Evolutionary conservation across 1,140 invertebrate genomes (phyloP), one percentile per base, ranked within the genome.

Genomic region (Drosophila ficusphila): DNA sequence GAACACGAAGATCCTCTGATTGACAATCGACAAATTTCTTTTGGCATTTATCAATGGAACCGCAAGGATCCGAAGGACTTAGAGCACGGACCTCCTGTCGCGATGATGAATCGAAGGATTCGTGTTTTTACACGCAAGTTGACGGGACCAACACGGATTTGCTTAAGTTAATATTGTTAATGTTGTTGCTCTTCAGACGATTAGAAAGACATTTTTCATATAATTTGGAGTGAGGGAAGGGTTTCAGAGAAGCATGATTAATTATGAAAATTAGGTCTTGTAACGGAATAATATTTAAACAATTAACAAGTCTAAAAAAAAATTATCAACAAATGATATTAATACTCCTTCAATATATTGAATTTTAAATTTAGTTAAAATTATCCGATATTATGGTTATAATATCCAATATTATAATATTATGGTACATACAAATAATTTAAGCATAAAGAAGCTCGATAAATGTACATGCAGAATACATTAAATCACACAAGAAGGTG

Each of bases 11-110:
- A 65, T 54, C 73, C 69, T 42, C 36, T 71, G 82, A 86, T 89
- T 86, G 82, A 86, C 82, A 86, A 75, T 77, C 48, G 75, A 86
- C 82, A 88, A 86, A 86, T 86, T 88, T 88, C 73, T 81, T 52
- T 51, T 73, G 56, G 74, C 73, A 88, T 86, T 86, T 82, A 88
- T 86, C 82, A 86, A 86, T 88, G 77, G 67, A 60, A 85, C 39
- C 68, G 21, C 64, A 19, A 68, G 38, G 44, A 38, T 31, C 33
- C 38, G 52, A 52, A 29, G 47, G 27, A 49, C 58, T 8, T 16
- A 16, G 16, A 6, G 8, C 14, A 18, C 7, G 52, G 19, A 76
- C 49, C 49, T 33, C 52, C 38, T 65, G 41, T 52, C 73, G 38
- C 36, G 54, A 56, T 86, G 82, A 86, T 86, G 73, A 73, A 86